A percentile compares a stretch with the other conserved stretches of the same genome.
These are phyloP conservation scores for Pteromalus puparum DNA, from an alignment of 1,140 invertebrate species.

Conservation along the genomic window DNA sequence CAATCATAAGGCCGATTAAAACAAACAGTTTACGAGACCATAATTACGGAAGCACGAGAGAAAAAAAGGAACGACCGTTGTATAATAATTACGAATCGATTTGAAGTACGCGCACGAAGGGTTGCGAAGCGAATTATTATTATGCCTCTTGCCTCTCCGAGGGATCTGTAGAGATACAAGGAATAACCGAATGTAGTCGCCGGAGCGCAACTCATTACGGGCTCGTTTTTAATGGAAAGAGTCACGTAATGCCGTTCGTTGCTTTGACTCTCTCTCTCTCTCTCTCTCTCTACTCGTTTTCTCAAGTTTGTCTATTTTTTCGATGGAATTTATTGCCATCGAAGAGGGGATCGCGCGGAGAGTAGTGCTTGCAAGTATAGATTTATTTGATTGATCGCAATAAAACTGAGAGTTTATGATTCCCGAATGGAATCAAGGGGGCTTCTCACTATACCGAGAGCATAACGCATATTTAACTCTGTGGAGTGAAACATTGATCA, in stretches of 20 bases:
- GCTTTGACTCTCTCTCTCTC: background rate
- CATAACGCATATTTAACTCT: too few relatives aligned
- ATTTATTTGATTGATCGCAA: too few relatives aligned
- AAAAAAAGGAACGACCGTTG: background rate
- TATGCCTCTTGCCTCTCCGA: slow-evolving; percentile 31
- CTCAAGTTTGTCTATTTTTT: background rate
- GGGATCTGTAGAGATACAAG: slow-evolving; percentile 7
- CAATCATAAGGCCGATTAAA: background rate
- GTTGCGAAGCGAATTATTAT: slow-evolving; percentile 9
- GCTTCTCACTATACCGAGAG: too few relatives aligned
- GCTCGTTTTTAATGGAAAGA: slow-evolving; percentile 31
- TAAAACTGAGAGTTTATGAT: background rate
- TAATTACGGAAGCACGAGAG: background rate
- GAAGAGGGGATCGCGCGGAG: background rate
- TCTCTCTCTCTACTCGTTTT: too few relatives aligned
- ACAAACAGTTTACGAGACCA: background rate
- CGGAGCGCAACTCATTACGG: slow-evolving; percentile 32
- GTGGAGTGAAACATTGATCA: too few relatives aligned
- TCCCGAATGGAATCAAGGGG: too few relatives aligned
- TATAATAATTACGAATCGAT: slow-evolving; percentile 35
- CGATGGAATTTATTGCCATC: background rate
- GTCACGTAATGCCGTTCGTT: slow-evolving; percentile 35
- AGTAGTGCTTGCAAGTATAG: background rate
- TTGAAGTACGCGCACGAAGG: slow-evolving; percentile 18
- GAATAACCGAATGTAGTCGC: slow-evolving; percentile 24